Conservation (phyloP, 2,888 invertebrate species). For the Drosophila helvetica region DNA sequence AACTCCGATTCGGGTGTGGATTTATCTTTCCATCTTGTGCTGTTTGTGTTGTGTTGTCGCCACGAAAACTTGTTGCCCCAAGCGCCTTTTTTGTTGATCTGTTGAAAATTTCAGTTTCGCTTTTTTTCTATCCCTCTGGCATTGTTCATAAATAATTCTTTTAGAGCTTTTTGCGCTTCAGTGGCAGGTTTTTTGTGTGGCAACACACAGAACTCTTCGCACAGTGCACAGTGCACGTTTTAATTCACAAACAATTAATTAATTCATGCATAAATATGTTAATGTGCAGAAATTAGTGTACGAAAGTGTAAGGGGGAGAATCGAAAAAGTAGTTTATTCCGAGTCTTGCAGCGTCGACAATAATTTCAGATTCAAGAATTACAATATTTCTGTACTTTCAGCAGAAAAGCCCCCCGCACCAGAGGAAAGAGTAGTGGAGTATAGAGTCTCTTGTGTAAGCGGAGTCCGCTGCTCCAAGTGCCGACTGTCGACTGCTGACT, state of each 20-base stretch:
- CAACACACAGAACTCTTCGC: background rate
- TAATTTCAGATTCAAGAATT: constrained; percentile 60
- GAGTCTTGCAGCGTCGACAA: constrained; percentile 66
- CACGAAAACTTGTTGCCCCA: constrained; percentile 40
- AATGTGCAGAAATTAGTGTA: constrained; percentile 75
- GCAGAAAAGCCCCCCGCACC: constrained; percentile 54
- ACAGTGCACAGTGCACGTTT: constrained; percentile 64
- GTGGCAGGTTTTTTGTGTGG: constrained; percentile 56
- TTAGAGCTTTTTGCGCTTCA: constrained; percentile 47
- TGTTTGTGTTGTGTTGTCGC: constrained; percentile 55
- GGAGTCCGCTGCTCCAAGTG: constrained; percentile 6
- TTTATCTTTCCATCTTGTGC: constrained; percentile 43
- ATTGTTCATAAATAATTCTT: constrained; percentile 65
- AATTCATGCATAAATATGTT: constrained; percentile 76
- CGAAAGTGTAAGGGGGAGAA: constrained; percentile 30
- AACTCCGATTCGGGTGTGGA: constrained; percentile 31
- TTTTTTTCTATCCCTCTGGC: constrained; percentile 52
- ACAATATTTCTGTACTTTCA: constrained; percentile 75
- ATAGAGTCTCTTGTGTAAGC: constrained; percentile 22
- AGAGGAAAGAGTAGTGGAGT: constrained; percentile 16
- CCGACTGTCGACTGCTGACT: background rate
- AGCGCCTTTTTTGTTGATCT: constrained; percentile 71
- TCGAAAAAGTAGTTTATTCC: constrained; percentile 73
- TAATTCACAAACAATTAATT: constrained; percentile 74
- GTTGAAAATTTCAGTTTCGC: constrained; percentile 53